A percentile compares a stretch with the other conserved stretches of the same genome.
These are phyloP conservation scores for Meloidogyne chitwoodi DNA, from an alignment of 1,140 invertebrate species.

Conservation along the genomic window DNA sequence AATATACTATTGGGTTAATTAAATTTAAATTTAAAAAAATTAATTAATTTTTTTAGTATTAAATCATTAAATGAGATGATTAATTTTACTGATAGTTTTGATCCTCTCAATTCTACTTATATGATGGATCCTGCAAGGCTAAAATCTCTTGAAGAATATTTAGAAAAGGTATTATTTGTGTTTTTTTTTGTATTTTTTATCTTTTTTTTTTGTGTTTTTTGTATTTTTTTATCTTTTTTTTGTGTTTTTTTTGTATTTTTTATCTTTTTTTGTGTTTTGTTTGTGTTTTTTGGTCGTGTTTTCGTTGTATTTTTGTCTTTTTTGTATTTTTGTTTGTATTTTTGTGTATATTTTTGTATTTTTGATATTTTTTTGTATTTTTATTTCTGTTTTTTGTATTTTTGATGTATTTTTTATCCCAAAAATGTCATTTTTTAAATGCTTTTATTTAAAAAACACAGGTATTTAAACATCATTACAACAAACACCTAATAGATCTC, in stretches of 20 bases:
- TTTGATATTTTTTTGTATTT: too few relatives aligned
- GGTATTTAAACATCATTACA: neutral
- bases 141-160: constrained; percentile 1
- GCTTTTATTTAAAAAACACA: neutral
- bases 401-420: too few relatives aligned
- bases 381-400: too few relatives aligned
- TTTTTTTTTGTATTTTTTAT: neutral
- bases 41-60: neutral
- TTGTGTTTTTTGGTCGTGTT: too few relatives aligned
- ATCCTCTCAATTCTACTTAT: constrained; percentile 12
- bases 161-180: constrained; percentile 10
- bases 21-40: neutral
- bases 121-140: constrained; percentile 13
- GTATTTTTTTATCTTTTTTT: neutral
- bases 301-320: neutral
- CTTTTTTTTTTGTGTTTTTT: neutral
- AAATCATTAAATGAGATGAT: constrained; percentile 18
- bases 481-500: neutral
- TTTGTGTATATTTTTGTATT: too few relatives aligned
- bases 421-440: too few relatives aligned
- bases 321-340: neutral
- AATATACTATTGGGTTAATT: constrained; percentile 15
- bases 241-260: neutral
- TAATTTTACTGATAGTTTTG: constrained; percentile 9
- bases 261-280: neutral